A percentile compares a stretch with the other conserved stretches of the same genome.
Conservation (phyloP, 2,888 invertebrate species). For the Trissolcus japonicus region DNA sequence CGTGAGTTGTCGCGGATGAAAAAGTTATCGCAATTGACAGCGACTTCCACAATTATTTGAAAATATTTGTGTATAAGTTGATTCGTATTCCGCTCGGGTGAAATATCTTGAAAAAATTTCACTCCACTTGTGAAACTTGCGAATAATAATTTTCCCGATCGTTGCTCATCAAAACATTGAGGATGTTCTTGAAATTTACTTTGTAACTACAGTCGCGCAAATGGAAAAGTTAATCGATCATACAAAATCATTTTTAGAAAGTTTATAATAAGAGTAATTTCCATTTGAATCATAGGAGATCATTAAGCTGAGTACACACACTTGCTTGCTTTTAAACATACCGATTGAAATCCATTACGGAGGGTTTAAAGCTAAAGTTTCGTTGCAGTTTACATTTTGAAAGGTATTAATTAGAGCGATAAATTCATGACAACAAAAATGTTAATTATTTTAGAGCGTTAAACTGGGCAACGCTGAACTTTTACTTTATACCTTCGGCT, state of each 20-base stretch:
- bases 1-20: background rate
- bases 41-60: background rate
- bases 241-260: background rate
- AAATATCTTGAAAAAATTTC: too few species aligned
- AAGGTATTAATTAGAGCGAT: constrained; percentile 7
- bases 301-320: constrained; percentile 13
- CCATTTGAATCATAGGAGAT: background rate
- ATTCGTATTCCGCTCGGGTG: too few species aligned
- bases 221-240: background rate
- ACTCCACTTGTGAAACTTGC: too few species aligned
- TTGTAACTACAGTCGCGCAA: background rate
- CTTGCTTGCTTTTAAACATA: background rate
- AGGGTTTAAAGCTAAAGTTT: constrained; percentile 5
- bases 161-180: too few species aligned
- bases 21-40: background rate
- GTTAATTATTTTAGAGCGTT: constrained; percentile 28
- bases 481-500: constrained; percentile 15
- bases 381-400: constrained; percentile 16
- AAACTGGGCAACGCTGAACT: constrained; percentile 41
- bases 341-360: constrained; percentile 12
- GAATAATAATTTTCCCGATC: too few species aligned
- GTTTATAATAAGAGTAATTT: background rate
- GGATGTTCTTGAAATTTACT: background rate
- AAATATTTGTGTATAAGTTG: too few species aligned
- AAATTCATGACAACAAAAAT: constrained; percentile 25